Evolutionary conservation across 2,888 invertebrate species (phyloP), one percentile per base, ranked within the genome.

Genomic region (Noctua janthina): DNA sequence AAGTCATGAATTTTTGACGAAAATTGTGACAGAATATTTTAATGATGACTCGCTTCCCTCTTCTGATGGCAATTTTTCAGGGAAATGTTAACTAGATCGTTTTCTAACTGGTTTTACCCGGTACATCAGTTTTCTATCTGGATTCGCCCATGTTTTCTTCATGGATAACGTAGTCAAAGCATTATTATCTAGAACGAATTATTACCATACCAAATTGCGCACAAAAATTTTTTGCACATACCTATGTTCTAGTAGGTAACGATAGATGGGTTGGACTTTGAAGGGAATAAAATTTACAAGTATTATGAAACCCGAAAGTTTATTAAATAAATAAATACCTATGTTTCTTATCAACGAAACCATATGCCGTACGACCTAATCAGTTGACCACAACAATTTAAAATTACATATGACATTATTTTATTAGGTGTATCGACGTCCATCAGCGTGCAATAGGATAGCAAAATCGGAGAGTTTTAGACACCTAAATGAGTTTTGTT

Each of bases 1-100:
- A 46, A 68, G 1, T 17, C 39, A 66, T 85, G 85, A 66, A 82
- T 13, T 46, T 71, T 81, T 79, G 56, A 51, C 75, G 78, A 79
- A 76, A 59, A 62, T 79, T 17, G 20, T 51, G 54, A 49, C 39
- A 56, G 51, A 54, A 74, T 70, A 76, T n/a, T 74, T 66, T 43
- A 54, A 66, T 64, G 35, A 82, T 77, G 74, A 72, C 11, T 75
- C 23, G 51, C 5, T 74, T 67, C 66, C 64, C 49, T 59, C 7
- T 78, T 76, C 5, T 29, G 39, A 51, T 46, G 35, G 49, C 2
- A 56, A 20, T 29, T 74, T 74, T 69, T 23, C 13, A 20, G 20
- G n/a, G 49, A 67, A 35, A 17, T 5, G 4, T n/a, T 66, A 29
- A 13, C 15, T 11, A 13, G 23, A 39, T 46, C 7, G 29, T 51